These are phyloP conservation scores for Prunella fulvescens DNA, from an alignment of 2,113 vertebrate genomes.

Conservation along the genomic window DNA sequence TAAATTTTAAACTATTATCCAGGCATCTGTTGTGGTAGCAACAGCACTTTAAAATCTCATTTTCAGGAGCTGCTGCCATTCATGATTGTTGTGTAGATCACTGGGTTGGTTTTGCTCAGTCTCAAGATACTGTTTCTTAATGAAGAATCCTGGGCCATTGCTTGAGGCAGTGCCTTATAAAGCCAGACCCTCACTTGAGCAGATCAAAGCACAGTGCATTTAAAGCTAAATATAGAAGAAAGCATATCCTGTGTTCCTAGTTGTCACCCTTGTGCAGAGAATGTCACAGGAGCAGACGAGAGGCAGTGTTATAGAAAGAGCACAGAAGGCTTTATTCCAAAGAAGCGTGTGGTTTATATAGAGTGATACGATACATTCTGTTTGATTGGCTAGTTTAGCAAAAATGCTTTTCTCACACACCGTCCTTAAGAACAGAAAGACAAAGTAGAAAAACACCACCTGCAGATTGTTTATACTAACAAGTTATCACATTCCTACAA, in stretches of 20 bases:
- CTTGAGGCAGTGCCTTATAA: slow-evolving; percentile 56
- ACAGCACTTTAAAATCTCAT: not conserved
- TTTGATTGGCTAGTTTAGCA: no score
- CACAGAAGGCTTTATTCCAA: no score
- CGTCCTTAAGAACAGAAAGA: no score
- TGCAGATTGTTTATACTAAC: no score
- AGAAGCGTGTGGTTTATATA: no score
- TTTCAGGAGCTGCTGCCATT: not conserved
- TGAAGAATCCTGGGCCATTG: not conserved
- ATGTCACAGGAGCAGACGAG: no score
- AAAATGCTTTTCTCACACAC: no score
- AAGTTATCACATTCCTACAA: no score
- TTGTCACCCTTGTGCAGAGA: no score
- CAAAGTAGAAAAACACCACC: no score
- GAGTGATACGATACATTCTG: no score
- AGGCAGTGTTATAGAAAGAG: no score
- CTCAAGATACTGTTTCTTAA: not conserved
- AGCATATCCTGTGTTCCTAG: slow-evolving; percentile 36
- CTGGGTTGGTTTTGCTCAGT: not conserved
- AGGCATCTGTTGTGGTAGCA: not conserved
- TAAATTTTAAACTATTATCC: not conserved
- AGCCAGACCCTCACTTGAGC: slow-evolving; percentile 52
- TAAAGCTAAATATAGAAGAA: slow-evolving; percentile 72
- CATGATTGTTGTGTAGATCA: not conserved
- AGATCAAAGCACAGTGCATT: slow-evolving; percentile 42